phyloP scores from a whole-genome alignment of 1,140 invertebrate genomes.

The Plectrocnemia conspersa region DNA sequence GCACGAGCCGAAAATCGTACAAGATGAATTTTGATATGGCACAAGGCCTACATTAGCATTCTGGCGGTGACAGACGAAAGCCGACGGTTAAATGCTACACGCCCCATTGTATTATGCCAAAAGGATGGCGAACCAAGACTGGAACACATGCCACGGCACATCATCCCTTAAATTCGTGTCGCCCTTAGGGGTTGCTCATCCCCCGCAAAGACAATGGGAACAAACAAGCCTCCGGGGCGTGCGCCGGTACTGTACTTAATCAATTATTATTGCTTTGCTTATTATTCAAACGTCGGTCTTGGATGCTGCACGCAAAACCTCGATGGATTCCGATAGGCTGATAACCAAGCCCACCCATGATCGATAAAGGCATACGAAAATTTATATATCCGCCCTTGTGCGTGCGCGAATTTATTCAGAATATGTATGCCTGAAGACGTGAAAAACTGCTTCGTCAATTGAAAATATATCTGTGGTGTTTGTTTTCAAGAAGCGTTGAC shows the following conservation, averaged over 20 bases:
- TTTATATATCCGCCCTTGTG: too few relatives aligned
- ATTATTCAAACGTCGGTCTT: constrained; percentile 15
- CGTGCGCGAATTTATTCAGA: too few relatives aligned
- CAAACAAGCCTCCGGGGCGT: constrained; percentile 7
- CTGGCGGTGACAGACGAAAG: neutral
- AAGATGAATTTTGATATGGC: neutral
- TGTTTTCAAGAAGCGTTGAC: too few relatives aligned
- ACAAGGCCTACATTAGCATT: constrained; percentile 1
- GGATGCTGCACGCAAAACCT: too few relatives aligned
- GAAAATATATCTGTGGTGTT: too few relatives aligned
- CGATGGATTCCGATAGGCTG: too few relatives aligned
- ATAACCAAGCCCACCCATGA: too few relatives aligned
- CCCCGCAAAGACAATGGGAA: neutral
- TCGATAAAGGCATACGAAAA: too few relatives aligned
- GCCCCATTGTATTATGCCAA: neutral
- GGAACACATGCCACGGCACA: neutral
- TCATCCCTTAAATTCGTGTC: neutral
- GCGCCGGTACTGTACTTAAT: constrained; percentile 11
- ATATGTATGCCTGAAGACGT: too few relatives aligned
- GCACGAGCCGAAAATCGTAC: too few relatives aligned
- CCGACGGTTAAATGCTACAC: neutral
- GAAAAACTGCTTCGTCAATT: too few relatives aligned
- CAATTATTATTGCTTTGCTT: constrained; percentile 21
- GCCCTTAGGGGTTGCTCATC: neutral
- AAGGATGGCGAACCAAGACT: neutral